Conservation (phyloP, 2,113 vertebrate genomes). For the Melanotaenia duboulayi region DNA sequence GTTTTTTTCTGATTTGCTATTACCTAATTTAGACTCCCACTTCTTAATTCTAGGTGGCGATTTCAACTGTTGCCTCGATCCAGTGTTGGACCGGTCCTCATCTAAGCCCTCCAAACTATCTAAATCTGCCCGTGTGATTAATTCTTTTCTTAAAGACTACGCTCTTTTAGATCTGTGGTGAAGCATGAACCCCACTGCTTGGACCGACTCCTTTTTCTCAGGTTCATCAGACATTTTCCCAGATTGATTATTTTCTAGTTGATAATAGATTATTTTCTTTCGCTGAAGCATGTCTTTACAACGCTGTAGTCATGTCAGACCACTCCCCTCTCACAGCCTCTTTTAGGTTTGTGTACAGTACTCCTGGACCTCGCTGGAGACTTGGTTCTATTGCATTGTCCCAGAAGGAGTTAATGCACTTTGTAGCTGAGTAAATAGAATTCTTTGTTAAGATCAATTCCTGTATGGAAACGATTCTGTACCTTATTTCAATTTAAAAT, state of each 20-base stretch:
- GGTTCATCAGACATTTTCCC: no score
- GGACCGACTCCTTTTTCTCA: not conserved
- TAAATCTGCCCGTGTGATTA: not conserved
- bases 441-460: no score
- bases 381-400: not conserved
- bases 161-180: not conserved
- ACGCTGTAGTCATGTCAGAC: not conserved
- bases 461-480: no score
- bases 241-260: not conserved
- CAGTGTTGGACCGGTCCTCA: not conserved
- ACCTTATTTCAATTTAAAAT: no score
- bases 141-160: not conserved
- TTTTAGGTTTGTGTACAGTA: not conserved
- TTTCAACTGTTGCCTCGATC: not conserved
- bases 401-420: no score
- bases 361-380: not conserved
- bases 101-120: not conserved
- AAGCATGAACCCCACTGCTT: not conserved
- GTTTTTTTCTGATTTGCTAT: not conserved
- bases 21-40: not conserved
- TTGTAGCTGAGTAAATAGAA: no score
- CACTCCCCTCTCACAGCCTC: not conserved
- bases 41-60: not conserved
- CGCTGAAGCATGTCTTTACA: not conserved
- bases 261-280: no score